Evolutionary conservation across 2,888 invertebrate species (phyloP), one percentile per base, ranked within the genome.

Genomic region (Belgica antarctica): DNA sequence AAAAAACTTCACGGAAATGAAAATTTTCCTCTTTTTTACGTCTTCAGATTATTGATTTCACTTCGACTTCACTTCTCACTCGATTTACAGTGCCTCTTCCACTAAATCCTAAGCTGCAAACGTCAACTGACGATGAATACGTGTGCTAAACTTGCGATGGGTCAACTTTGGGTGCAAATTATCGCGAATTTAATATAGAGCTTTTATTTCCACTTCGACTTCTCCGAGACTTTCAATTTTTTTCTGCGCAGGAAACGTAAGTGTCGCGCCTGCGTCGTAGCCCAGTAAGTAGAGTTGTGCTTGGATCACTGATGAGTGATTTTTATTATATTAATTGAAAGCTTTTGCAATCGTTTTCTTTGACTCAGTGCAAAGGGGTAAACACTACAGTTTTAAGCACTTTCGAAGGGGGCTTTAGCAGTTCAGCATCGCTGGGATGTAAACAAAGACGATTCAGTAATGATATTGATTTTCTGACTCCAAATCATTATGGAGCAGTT

Each of bases 41-140:
- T 36, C 24, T 25, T 62, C 22, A 41, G 24, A 63, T 68, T 68
- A 68, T 68, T 15, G 68, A 68, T 68, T 68, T 68, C 65, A 66
- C 46, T 52, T 52, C 17, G 4, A n/a, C 7, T 22, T 52, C 52
- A 5, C 7, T 52, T 52, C 22, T 52, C 2, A 52, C 52, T 7
- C 19, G 17, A 19, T 22, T n/a, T n/a, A n/a, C n/a, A n/a, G n/a
- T n/a, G n/a, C n/a, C n/a, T n/a, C n/a, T n/a, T 17, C 17, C 52
- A 17, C 5, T 17, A 52, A 19, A 19, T 52, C 17, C 22, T 1
- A 52, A 3, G 4, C 4, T 5, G 22, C 52, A 22, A 52, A 52
- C 52, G 22, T n/a, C 52, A 52, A n/a, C 2, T 52, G 22, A 52
- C 22, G 52, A 52, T 52, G 52, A 5, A 2, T 52, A 3, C 4